Conservation (phyloP, 2,888 invertebrate species). For the Mesorhabditis spiculigera region DNA sequence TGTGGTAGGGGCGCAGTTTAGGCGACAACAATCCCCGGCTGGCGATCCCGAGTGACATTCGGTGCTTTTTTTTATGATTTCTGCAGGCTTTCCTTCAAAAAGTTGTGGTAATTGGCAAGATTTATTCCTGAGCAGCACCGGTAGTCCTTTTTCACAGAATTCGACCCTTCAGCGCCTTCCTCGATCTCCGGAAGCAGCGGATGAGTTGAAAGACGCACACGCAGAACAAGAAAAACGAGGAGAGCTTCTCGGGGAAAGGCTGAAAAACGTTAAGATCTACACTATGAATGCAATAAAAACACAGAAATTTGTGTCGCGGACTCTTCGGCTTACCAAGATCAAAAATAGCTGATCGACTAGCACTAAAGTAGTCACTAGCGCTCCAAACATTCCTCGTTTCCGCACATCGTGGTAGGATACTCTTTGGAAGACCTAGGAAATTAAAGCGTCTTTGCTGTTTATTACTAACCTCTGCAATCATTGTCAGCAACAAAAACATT, state of each 20-base stretch:
- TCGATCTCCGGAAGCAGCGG: not conserved
- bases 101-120: not conserved
- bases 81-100: conserved; percentile 3
- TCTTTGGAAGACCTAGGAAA: not conserved
- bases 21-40: not conserved
- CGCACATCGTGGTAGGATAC: not conserved
- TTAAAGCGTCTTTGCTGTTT: not conserved
- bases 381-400: not conserved
- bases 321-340: not conserved
- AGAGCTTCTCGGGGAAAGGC: not conserved
- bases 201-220: not conserved
- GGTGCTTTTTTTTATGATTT: not conserved
- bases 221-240: conserved; percentile 3
- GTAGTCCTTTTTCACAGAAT: not conserved
- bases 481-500: not conserved
- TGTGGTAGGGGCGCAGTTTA: not conserved
- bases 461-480: not conserved
- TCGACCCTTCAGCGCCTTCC: not conserved
- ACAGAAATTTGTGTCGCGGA: too few species aligned
- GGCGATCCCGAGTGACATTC: not conserved
- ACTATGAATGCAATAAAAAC: too few species aligned
- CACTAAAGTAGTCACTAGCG: not conserved
- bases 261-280: not conserved
- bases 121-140: not conserved
- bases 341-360: not conserved